A percentile compares a stretch with the other conserved stretches of the same genome.
Conservation (phyloP, 2,888 invertebrate species). For the Rhimphoctona megacephalus region DNA sequence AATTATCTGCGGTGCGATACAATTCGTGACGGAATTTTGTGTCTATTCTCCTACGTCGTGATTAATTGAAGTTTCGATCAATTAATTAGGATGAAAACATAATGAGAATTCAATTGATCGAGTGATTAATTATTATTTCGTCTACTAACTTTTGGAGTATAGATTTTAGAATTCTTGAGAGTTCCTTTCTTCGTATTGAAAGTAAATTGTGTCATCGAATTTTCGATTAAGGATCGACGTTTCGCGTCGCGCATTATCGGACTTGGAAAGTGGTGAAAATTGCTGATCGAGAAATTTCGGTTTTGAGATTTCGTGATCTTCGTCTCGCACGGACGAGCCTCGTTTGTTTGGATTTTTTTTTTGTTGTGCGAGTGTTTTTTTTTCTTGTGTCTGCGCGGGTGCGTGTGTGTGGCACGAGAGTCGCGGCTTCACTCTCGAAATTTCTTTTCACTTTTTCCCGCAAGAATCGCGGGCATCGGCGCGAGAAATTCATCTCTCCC, state of each 20-base stretch:
- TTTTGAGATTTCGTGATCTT: conserved; percentile 47
- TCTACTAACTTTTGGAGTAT: too few species aligned
- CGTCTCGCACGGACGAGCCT: conserved; percentile 65
- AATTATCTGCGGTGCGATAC: background rate
- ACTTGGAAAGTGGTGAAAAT: conserved; percentile 78
- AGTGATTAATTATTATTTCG: too few species aligned
- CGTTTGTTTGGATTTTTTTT: background rate
- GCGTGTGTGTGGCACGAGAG: conserved; percentile 32
- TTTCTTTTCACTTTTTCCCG: conserved; percentile 70
- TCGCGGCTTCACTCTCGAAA: conserved; percentile 66
- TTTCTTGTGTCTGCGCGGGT: conserved; percentile 14
- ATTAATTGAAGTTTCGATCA: too few species aligned
- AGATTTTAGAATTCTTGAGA: background rate
- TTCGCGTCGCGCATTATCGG: conserved; percentile 46
- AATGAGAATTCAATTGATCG: too few species aligned
- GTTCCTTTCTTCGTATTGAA: conserved; percentile 10
- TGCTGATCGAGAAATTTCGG: conserved; percentile 62
- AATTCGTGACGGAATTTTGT: background rate
- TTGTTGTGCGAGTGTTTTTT: conserved; percentile 35
- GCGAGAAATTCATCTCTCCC: conserved; percentile 49
- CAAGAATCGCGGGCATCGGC: conserved; percentile 33
- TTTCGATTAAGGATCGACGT: conserved; percentile 38
- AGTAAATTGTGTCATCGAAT: conserved; percentile 9
- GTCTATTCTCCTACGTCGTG: background rate
- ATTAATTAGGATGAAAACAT: too few species aligned